A percentile compares a stretch with the other conserved stretches of the same genome.
Conservation (phyloP, 1,140 invertebrate genomes). For the Pseudomyrmex concolor region DNA sequence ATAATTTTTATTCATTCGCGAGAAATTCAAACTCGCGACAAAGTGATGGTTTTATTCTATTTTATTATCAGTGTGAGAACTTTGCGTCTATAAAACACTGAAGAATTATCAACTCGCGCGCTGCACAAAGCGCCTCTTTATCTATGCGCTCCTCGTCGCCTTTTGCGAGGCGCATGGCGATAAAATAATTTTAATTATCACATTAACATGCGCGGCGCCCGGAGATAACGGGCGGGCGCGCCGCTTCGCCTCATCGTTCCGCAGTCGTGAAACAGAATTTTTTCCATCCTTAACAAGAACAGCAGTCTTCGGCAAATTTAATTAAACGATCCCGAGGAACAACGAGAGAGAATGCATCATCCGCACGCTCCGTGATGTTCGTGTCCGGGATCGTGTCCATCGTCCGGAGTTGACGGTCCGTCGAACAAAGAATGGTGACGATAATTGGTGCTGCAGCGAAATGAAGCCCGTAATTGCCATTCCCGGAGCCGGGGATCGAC, state of each 20-base stretch:
- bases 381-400: conserved; percentile 29
- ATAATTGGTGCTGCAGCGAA: conserved; percentile 70
- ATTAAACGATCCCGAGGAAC: conserved; percentile 66
- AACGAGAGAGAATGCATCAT: conserved; percentile 55
- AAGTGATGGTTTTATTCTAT: no score
- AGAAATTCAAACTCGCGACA: neutral
- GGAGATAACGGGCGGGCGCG: conserved; percentile 5
- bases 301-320: conserved; percentile 71
- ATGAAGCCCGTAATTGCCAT: conserved; percentile 71
- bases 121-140: conserved; percentile 35
- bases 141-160: neutral
- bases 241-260: neutral
- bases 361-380: neutral
- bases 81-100: neutral
- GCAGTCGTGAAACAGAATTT: conserved; percentile 61
- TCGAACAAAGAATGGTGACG: conserved; percentile 63
- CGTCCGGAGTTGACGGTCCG: conserved; percentile 65
- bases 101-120: neutral
- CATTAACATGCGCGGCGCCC: conserved; percentile 54
- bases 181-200: conserved; percentile 75
- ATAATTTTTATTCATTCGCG: neutral
- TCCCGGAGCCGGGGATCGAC: conserved; percentile 30
- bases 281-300: conserved; percentile 69
- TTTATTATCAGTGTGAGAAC: neutral
- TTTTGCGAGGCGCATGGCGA: conserved; percentile 34